phyloP scores from a whole-genome alignment of 2,113 vertebrate genomes.

The Budorcas taxicolor region DNA sequence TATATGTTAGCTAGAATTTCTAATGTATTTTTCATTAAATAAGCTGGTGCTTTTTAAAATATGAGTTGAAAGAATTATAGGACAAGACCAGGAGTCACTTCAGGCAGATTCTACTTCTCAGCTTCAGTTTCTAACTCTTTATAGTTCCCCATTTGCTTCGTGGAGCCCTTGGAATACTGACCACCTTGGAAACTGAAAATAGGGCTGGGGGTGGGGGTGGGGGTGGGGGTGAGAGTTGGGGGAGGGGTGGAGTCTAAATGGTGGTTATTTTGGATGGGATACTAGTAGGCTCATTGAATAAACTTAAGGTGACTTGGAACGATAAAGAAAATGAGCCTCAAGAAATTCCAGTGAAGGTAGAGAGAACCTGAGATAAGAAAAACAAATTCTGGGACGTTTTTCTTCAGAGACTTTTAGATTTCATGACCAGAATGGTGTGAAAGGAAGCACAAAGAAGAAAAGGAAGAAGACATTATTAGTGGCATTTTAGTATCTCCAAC shows the following conservation, averaged over 20 bases:
- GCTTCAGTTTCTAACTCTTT: background rate
- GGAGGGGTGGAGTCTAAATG: background rate
- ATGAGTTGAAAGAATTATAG: background rate
- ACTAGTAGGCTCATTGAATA: background rate
- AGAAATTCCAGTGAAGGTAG: slow-evolving; percentile 29
- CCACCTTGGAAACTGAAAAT: background rate
- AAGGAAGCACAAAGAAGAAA: background rate
- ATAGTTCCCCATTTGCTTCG: background rate
- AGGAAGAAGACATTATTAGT: background rate
- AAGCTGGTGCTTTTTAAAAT: background rate
- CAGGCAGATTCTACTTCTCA: background rate
- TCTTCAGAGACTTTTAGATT: background rate
- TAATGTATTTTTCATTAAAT: background rate
- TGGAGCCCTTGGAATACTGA: background rate
- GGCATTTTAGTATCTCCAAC: background rate
- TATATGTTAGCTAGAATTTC: background rate
- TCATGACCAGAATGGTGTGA: background rate
- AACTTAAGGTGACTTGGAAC: background rate
- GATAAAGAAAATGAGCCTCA: background rate
- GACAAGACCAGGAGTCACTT: background rate
- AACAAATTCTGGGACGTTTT: slow-evolving; percentile 12
- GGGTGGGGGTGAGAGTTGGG: background rate
- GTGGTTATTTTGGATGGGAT: background rate
- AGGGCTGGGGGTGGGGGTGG: background rate
- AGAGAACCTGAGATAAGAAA: background rate